Conservation (phyloP, 2,888 invertebrate genomes). For the Pammene aurita region DNA sequence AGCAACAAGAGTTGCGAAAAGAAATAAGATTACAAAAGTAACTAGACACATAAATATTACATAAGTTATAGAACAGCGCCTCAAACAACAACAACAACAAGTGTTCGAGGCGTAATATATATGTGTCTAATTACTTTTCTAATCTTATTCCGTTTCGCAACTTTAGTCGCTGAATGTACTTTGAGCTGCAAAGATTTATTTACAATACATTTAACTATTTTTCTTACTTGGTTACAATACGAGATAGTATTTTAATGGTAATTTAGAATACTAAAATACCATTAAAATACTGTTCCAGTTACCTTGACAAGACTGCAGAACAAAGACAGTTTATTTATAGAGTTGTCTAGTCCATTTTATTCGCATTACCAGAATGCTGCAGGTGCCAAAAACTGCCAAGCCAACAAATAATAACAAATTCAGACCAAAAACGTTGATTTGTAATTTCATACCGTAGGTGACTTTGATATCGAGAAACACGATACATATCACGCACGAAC, state of each 20-base stretch:
- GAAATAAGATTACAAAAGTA: no score
- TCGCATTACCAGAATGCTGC: conserved; percentile 3
- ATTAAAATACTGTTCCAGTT: neutral
- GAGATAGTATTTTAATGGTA: no score
- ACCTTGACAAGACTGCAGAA: conserved; percentile 1
- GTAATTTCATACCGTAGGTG: neutral
- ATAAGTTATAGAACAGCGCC: no score
- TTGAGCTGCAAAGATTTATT: no score
- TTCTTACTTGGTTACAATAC: neutral
- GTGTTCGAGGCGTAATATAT: no score
- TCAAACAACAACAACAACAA: no score
- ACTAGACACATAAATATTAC: no score
- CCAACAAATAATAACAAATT: neutral
- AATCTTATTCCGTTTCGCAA: no score
- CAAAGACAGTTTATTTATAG: conserved; percentile 20
- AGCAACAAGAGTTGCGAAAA: no score
- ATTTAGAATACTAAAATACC: no score
- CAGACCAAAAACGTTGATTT: neutral
- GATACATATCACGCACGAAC: neutral
- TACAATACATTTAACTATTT: neutral
- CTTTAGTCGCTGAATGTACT: no score
- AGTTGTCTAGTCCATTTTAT: conserved; percentile 5
- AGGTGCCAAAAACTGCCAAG: conserved; percentile 12
- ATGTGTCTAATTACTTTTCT: no score
- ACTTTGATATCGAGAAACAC: neutral